These are phyloP conservation scores for Condylura cristata DNA, from an alignment of 2,113 vertebrate genomes.

Conservation along the genomic window DNA sequence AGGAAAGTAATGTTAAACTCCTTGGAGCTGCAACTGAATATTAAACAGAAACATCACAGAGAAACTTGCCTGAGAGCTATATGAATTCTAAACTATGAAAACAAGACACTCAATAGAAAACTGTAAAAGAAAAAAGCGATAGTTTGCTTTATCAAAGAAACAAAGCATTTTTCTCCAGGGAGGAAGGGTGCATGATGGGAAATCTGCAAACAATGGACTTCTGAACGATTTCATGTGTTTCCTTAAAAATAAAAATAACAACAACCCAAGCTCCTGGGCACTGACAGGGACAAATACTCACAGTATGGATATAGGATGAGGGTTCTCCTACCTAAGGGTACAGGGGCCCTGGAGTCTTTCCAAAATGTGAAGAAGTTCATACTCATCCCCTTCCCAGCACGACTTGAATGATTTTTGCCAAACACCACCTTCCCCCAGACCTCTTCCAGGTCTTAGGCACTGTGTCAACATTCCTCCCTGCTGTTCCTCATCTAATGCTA, in stretches of 20 bases:
- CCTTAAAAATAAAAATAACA: conserved; percentile 67
- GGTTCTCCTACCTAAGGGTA: neutral
- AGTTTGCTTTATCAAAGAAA: conserved; percentile 74
- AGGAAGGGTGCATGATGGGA: conserved; percentile 72
- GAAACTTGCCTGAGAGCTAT: conserved; percentile 74
- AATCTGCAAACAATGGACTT: conserved; percentile 72
- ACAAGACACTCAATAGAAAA: conserved; percentile 69
- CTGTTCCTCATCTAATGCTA: neutral
- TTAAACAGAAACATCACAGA: conserved; percentile 76
- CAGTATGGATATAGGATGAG: neutral
- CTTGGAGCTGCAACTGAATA: conserved; percentile 66
- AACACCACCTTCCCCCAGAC: conserved; percentile 27
- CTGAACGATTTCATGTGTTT: conserved; percentile 66
- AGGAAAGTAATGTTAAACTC: conserved; percentile 68
- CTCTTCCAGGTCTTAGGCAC: neutral
- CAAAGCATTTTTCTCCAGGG: conserved; percentile 73
- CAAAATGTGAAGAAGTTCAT: conserved; percentile 42
- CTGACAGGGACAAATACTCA: conserved; percentile 19
- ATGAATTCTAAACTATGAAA: conserved; percentile 75
- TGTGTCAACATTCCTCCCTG: neutral
- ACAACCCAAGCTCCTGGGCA: conserved; percentile 24
- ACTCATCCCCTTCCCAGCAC: neutral
- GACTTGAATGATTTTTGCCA: conserved; percentile 19
- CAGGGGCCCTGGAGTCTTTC: conserved; percentile 5
- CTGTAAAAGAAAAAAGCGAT: conserved; percentile 53